Conservation (phyloP, 2,797 vertebrate genomes). For the Bradypodion pumilum region DNA sequence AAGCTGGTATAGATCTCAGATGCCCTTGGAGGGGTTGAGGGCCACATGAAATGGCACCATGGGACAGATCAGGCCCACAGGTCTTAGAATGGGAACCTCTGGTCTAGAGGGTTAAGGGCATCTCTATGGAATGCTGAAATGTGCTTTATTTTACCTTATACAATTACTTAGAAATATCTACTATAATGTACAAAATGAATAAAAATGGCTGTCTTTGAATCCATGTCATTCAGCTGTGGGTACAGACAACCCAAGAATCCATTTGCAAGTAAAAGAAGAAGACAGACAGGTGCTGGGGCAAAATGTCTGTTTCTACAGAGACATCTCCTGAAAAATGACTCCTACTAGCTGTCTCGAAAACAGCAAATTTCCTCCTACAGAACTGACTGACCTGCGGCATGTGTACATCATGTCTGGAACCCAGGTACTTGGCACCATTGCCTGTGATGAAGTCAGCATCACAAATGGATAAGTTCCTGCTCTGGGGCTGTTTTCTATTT, state of each 20-base stretch:
- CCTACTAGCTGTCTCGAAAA: slow-evolving; percentile 36
- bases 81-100: no score
- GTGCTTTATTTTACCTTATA: neutral
- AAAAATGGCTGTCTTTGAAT: slow-evolving; percentile 6
- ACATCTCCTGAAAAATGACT: slow-evolving; percentile 42
- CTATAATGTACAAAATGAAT: slow-evolving; percentile 21
- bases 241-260: slow-evolving; percentile 1
- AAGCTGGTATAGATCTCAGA: no score
- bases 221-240: neutral
- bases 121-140: neutral
- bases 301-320: slow-evolving; percentile 62
- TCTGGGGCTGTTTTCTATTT: slow-evolving; percentile 70
- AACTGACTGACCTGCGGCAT: slow-evolving; percentile 72
- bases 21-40: no score
- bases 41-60: no score
- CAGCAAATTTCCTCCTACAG: slow-evolving; percentile 58
- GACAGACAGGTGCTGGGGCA: slow-evolving; percentile 13
- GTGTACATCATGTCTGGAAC: slow-evolving; percentile 64
- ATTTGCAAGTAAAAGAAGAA: slow-evolving; percentile 12
- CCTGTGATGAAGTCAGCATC: slow-evolving; percentile 72
- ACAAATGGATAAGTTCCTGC: slow-evolving; percentile 59
- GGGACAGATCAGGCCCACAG: no score
- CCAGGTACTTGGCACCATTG: slow-evolving; percentile 66
- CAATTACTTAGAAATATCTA: slow-evolving; percentile 18
- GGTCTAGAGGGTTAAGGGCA: slow-evolving; percentile 2